Percentiles rank a stretch among this genome's conserved stretches.
Conservation (phyloP, 2,113 vertebrate genomes). For the Podiceps cristatus region DNA sequence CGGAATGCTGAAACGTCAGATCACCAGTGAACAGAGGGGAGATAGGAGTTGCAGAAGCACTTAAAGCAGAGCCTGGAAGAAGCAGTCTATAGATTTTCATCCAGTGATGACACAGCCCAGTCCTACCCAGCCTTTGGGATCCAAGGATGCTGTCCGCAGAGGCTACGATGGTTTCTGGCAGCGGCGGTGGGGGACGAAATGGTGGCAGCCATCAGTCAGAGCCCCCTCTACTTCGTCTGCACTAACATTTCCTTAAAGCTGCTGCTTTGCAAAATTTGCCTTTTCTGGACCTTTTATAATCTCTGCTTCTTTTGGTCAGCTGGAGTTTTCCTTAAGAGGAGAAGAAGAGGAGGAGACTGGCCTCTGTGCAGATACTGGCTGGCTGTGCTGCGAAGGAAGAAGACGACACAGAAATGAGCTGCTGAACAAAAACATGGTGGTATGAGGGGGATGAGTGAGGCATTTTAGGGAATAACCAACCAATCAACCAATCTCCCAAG, state of each 20-base stretch:
- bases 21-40: background rate
- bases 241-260: background rate
- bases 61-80: background rate
- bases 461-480: slow-evolving; percentile 39
- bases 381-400: background rate
- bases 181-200: background rate
- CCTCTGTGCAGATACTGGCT: background rate
- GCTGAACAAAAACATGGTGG: slow-evolving; percentile 21
- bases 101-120: background rate
- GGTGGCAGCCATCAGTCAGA: background rate
- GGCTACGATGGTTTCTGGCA: background rate
- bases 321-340: slow-evolving; percentile 29
- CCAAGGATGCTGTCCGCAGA: background rate
- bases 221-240: background rate
- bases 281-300: background rate
- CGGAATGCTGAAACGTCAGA: background rate
- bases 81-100: background rate
- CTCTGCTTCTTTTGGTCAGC: background rate
- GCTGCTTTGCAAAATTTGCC: background rate
- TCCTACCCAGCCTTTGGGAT: background rate
- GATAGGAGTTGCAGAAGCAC: background rate
- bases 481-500: slow-evolving; percentile 18
- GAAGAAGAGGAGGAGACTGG: slow-evolving; percentile 22
- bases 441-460: slow-evolving; percentile 31
- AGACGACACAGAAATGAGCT: slow-evolving; percentile 10